phyloP scores from a whole-genome alignment of 2,797 vertebrate genomes.

The Esox lucius region DNA sequence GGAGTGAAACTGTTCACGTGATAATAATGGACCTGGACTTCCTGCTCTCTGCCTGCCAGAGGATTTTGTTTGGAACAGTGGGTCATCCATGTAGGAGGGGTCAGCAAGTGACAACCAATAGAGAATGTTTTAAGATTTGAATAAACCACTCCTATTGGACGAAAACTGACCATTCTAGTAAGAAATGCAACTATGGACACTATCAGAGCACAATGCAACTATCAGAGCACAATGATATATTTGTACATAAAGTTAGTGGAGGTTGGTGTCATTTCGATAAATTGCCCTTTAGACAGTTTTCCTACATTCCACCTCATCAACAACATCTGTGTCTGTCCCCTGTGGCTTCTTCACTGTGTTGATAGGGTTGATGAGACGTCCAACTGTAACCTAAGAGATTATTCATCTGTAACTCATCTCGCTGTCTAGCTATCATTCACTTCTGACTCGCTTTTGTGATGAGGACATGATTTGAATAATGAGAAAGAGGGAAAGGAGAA shows the following conservation, averaged over 20 bases:
- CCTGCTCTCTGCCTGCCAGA: too few species aligned
- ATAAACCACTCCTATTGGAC: too few species aligned
- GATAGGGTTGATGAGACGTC: slow-evolving; percentile 73
- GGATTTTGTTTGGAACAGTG: too few species aligned
- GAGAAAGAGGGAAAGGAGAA: slow-evolving; percentile 12
- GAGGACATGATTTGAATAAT: slow-evolving; percentile 55
- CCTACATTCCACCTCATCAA: slow-evolving; percentile 43
- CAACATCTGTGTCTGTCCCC: slow-evolving; percentile 49
- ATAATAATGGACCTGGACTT: too few species aligned
- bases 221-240: too few species aligned
- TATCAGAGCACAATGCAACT: too few species aligned
- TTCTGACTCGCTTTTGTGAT: slow-evolving; percentile 59
- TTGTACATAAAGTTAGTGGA: slow-evolving; percentile 39
- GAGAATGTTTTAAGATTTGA: too few species aligned
- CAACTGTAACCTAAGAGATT: slow-evolving; percentile 75
- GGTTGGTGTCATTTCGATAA: slow-evolving; percentile 44
- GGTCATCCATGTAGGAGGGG: too few species aligned
- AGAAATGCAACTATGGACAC: too few species aligned
- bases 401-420: slow-evolving; percentile 74
- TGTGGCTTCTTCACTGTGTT: slow-evolving; percentile 70
- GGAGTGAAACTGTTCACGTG: too few species aligned
- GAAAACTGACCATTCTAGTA: too few species aligned
- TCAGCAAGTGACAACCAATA: too few species aligned
- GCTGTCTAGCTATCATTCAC: slow-evolving; percentile 66
- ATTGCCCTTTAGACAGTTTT: slow-evolving; percentile 44